Base-by-base conservation (phyloP, 2,797 vertebrate species). In the Percopsis omiscomaycus region DNA sequence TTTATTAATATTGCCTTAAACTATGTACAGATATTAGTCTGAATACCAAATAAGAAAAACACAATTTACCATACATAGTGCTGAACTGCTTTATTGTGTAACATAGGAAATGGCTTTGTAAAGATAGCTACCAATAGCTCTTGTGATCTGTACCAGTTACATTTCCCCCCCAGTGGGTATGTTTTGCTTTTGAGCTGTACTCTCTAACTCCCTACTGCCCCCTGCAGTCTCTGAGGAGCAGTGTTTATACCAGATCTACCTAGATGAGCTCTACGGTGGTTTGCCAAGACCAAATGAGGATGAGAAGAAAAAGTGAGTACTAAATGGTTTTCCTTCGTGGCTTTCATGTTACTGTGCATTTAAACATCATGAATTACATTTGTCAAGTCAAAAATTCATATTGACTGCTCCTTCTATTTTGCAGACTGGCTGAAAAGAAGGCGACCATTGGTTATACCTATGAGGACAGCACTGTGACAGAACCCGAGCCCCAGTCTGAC, bases 221-320 rank as follows among this genome's bases (percentile, higher is more conserved):
- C 61, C 67, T 4, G 0, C 86, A 98, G 97, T 99, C 90, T 96
- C 97, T 0, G 97, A 99, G 90, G 97, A 99, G 78, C 97, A 99
- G 87, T 98, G 97, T 78, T 91, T 99, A 56, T 98, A 99, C 87
- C 97, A 99, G 90, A 99, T 99, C 82, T 97, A 98, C 75, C 93
- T 99, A 0, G 97, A 98, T 0, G 97, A 98, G 68, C 90, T 99
- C 45, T 99, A 99, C 0, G 96, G 97, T 9, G 96, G 96, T 58
- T 92, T 98, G 11, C 95, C 94, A 75, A 96, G 94, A 68, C 95
- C 96, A 67, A 97, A 96, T 0, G 97, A 99, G 68, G 97, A 99
- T 0, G 97, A 99, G 78, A 99, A 98, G 78, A 99, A 98, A 87
- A 99, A 96, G 97, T 98, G 87, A 87, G 94, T 78, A 2, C 28